Evolutionary conservation across 2,888 invertebrate genomes (phyloP), one percentile per base, ranked within the genome.

Genomic region (Lordiphosa fenestrarum): DNA sequence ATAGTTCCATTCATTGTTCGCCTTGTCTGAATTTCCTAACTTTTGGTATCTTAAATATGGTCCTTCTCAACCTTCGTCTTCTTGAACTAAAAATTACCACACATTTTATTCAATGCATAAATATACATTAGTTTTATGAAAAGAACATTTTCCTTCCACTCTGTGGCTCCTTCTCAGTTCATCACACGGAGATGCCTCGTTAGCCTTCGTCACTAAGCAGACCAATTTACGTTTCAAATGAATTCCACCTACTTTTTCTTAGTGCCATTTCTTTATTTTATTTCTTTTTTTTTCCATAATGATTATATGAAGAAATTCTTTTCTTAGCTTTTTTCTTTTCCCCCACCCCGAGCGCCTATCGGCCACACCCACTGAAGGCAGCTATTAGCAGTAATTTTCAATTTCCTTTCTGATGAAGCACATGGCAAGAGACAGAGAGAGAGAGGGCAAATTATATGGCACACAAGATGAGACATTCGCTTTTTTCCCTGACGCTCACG

Each of bases 381-480:
- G 70, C 83, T 71, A 74, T 83, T 71, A 76, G 80, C 68, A 86
- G 84, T 87, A 87, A 87, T 88, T 88, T 87, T 86, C 87, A 87
- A 87, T 87, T 88, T 87, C 87, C 87, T 88, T 88, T 87, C 84
- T 86, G 88, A 87, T 88, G 84, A 87, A 87, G 88, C 87, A 87
- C 87, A 87, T 85, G 70, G 84, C 86, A 87, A 87, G 87, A 44
- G 15, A 15, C 1, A 15, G 15, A 44, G 44, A 44, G 44, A 44
- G 44, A 44, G 30, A 88, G 87, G 87, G 87, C 86, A 87, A 87
- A 87, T 87, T 87, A 87, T 76, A 87, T 85, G 74, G 78, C 83
- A 73, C 69, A 67, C 53, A 65, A 63, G 73, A 63, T 71, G 66
- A 65, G 67, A 60, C 66, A 74, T 59, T 55, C 54, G 52, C 63